A percentile compares a stretch with the other conserved stretches of the same genome.
Evolutionary conservation across 1,140 invertebrate species (phyloP).

Genomic region (Caerostris darwini): DNA sequence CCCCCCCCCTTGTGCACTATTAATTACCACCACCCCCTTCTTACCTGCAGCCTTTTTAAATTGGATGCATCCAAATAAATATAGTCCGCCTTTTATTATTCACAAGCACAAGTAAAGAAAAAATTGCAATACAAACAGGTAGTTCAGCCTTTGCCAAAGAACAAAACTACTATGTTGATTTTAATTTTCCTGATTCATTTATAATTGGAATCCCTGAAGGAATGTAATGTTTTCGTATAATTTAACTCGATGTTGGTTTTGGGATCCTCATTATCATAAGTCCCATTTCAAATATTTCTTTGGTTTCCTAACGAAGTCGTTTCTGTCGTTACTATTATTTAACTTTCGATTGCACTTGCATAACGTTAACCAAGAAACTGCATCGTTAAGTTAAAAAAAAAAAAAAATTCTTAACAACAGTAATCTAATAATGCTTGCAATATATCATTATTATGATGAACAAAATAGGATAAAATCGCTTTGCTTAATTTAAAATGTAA

Average conservation of each 20-base stretch:
- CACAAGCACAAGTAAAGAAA: background rate
- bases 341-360: background rate
- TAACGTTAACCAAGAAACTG: background rate
- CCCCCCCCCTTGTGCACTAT: background rate
- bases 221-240: background rate
- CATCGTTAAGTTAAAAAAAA: no score
- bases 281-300: background rate
- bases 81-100: background rate
- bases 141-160: background rate
- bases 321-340: background rate
- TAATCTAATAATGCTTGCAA: no score
- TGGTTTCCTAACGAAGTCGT: background rate
- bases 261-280: background rate
- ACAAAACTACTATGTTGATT: background rate
- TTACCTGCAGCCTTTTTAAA: background rate
- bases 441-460: no score
- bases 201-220: background rate
- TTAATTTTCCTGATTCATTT: background rate
- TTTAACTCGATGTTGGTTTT: background rate
- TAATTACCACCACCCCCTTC: background rate
- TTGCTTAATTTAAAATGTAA: no score
- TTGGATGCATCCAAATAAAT: constrained; percentile 59
- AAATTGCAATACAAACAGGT: constrained; percentile 1
- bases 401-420: no score
- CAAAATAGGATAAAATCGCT: no score